These are phyloP conservation scores for Heliconius congener DNA, from an alignment of 1,140 invertebrate genomes.

Conservation along the genomic window DNA sequence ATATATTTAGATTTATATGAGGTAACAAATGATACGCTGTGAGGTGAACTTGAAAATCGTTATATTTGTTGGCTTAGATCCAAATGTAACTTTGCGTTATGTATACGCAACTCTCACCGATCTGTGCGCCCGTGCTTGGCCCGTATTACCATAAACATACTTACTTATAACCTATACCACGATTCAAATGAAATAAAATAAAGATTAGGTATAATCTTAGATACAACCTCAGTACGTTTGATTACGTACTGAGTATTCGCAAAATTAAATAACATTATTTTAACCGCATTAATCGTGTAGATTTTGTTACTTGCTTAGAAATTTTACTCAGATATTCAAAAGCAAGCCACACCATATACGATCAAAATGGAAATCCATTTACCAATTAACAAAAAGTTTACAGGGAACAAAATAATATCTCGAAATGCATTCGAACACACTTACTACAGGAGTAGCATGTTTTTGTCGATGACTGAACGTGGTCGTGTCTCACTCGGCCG, in stretches of 20 bases:
- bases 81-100: slow-evolving; percentile 3
- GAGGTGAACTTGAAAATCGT: slow-evolving; percentile 5
- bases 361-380: neutral
- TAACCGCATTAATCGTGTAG: too few relatives aligned
- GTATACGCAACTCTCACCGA: neutral
- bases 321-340: neutral
- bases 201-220: neutral
- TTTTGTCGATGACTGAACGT: slow-evolving; percentile 39
- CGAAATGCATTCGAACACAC: neutral
- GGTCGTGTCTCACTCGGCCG: slow-evolving; percentile 31
- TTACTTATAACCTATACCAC: neutral
- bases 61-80: neutral
- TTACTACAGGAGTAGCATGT: slow-evolving; percentile 43
- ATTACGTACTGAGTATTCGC: neutral
- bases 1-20: neutral
- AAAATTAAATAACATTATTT: neutral
- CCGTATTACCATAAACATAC: too few relatives aligned
- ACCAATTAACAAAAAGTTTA: neutral
- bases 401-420: neutral
- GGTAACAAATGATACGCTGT: neutral
- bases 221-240: neutral
- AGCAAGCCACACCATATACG: neutral
- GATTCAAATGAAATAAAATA: neutral
- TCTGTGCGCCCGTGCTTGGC: neutral
- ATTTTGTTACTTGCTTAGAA: neutral